Conservation (phyloP, 2,888 invertebrate genomes). For the Hemithea aestivaria region DNA sequence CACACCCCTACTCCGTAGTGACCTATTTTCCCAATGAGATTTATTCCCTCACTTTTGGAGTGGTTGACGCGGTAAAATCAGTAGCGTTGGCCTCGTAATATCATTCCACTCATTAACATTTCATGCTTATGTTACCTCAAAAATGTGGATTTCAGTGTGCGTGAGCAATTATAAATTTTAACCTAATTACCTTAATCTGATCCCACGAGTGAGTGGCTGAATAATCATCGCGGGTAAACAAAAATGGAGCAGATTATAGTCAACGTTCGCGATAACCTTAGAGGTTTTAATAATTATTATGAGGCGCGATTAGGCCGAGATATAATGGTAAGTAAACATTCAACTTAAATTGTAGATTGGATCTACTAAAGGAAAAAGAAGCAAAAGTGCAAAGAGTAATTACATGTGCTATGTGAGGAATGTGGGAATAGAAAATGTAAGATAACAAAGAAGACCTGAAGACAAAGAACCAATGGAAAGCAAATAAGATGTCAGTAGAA, state of each 20-base stretch:
- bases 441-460: too few species aligned
- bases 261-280: slow-evolving; percentile 2
- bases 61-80: slow-evolving; percentile 8
- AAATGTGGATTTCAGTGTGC: slow-evolving; percentile 38
- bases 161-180: slow-evolving; percentile 47
- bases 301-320: too few species aligned
- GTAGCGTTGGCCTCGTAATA: slow-evolving; percentile 39
- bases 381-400: too few species aligned
- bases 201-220: slow-evolving; percentile 25
- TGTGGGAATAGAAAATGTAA: too few species aligned
- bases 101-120: slow-evolving; percentile 50
- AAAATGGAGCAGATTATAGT: slow-evolving; percentile 21
- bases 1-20: too few species aligned
- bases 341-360: too few species aligned
- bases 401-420: too few species aligned
- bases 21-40: slow-evolving; percentile 6
- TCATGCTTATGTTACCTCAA: slow-evolving; percentile 46
- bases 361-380: too few species aligned
- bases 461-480: too few species aligned
- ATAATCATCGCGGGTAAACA: slow-evolving; percentile 28
- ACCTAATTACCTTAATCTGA: slow-evolving; percentile 45
- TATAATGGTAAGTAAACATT: too few species aligned
- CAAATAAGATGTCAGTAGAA: too few species aligned
- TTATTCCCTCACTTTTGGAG: not conserved
- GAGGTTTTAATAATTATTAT: slow-evolving; percentile 1